Base-by-base conservation (phyloP, 2,113 vertebrate species). In the Triplophysa tibetana region DNA sequence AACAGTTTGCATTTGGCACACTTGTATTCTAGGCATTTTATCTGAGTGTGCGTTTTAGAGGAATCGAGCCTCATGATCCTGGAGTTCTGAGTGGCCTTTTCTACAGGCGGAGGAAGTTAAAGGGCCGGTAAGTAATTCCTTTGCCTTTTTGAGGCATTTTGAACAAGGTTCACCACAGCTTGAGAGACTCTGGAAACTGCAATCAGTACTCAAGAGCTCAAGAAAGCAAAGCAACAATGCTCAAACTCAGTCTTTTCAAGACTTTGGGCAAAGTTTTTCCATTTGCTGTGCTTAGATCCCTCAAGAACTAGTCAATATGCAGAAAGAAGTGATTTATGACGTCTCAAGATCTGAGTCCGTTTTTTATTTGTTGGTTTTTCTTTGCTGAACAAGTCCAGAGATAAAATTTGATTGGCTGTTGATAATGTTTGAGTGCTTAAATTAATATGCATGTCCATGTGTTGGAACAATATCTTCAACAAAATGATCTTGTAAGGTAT, bases 121-220 rank as follows among this genome's bases (percentile, higher is more conserved):
- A 52, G 50, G 50, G 14, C 5, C 12, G 4, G 50, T 52, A 16
- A 16, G 14, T 52, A 4, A 14, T 16, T 52, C 14, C 50, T 52
- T 16, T 16, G 14, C 50, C 50, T 16, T 16, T 52, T 17, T 52
- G 16, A 16, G 17, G 1, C 50, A 38, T 61, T 29, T 74, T 41
- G 8, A 58, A 43, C 56, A 24, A 63, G 41, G 58, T 75, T 48
- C 23, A 62, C 33, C 56, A 63, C 72, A 62, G 58, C 58, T 75
- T 38, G 23, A 75, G 54, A 58, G 54, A 58, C 4, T 23, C 10
- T 1, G 56, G 41, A 48, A 38, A 41, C 23, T 62, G 4, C 21
- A 75, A 62, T 75, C 72, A 75, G 58, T 62, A 38, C 23, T 62
- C 38, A 62, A 75, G 13, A 62, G 13, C 38, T 26, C 7, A 43